Base-by-base conservation (phyloP, 2,113 vertebrate genomes). In the Megatriorchis doriae region DNA sequence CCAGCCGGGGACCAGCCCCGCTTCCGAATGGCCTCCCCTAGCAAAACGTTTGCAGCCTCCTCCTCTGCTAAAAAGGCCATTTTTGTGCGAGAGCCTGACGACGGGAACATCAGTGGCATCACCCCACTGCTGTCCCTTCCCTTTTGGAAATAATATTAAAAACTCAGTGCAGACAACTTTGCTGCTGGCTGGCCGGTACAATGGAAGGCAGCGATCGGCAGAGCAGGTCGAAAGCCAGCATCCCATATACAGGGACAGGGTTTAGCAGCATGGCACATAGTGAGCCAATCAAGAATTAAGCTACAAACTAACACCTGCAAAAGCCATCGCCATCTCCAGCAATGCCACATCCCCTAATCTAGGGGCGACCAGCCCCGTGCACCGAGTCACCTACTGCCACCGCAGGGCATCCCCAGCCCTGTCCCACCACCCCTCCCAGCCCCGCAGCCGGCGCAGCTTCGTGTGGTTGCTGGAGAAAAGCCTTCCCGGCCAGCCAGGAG, bases 391-490 rank as follows among this genome's bases (percentile, higher is more conserved):
- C 88, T 48, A 16, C 7, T 18, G 50, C 38, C 34, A 52, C 42
- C 4, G 0, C 1, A 4, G 52, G 13, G 11, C 52, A 59, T 9
- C 45, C 55, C 43, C 62, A 59, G 13, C 66, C 61, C 52, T 9
- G 2, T 48, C 34, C 23, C 42, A 4, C 47, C 6, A 1, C 27
- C 45, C 11, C 3, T 23, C 27, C 59, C 10, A 22, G 40, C 66
- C 31, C 38, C 13, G 0, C 16, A 66, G 55, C 68, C 19, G 6
- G 14, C 8, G 4, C 1, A 2, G 32, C 56, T 90, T 31, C 0
- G 0, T 3, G 7, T 40, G 18, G 32, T 13, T 10, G 6, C n/a
- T 62, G 79, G 10, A 53, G 45, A 61, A 55, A 29, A 75, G 52
- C 74, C 52, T 80, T 95, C 55, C 17, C 0, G 1, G 31, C 20